Base-by-base conservation (phyloP, 2,888 invertebrate genomes). In the Pheosia tremula region DNA sequence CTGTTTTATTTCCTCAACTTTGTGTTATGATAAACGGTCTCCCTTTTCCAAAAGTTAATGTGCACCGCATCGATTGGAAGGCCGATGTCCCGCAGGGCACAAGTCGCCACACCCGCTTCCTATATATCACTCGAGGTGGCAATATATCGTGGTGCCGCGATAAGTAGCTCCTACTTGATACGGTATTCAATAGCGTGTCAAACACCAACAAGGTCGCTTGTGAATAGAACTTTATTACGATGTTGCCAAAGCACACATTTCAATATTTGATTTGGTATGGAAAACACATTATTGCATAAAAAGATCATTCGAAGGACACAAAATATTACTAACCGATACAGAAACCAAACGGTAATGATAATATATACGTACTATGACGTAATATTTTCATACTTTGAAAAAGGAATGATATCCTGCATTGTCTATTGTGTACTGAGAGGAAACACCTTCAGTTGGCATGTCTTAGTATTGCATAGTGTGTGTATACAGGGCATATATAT, bases 91-190 rank as follows among this genome's bases (percentile, higher is more conserved):
- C 83, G 66, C 60, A 77, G 69, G 81, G 77, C 79, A 67, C 68
- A 73, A 87, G 88, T 88, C 85, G 81, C 77, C 76, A 72, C 79
- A 77, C 79, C 74, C 71, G 73, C 72, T 64, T 63, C 79, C 79
- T 79, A 84, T 87, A 85, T 85, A 86, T 87, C 83, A 81, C 89
- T 85, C 87, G 36, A 62, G 85, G 87, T 24, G 88, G 86, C 88
- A 81, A 88, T 87, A 89, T 84, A 86, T 89, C 87, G 84, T 85
- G 41, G 84, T 83, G 78, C 77, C 79, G 81, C 82, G 87, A 89
- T 89, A 89, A 89, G 89, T 89, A 89, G 82, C 88, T 85, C 82
- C 84, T 86, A 85, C 81, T 80, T 84, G 37, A 53, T 53, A 53
- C 53, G 53, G 5, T 53, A 10, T 53, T 3, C 8, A 11, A 47